Evolutionary conservation across 2,797 vertebrate genomes (phyloP).

Genomic region (Coendou prehensilis): DNA sequence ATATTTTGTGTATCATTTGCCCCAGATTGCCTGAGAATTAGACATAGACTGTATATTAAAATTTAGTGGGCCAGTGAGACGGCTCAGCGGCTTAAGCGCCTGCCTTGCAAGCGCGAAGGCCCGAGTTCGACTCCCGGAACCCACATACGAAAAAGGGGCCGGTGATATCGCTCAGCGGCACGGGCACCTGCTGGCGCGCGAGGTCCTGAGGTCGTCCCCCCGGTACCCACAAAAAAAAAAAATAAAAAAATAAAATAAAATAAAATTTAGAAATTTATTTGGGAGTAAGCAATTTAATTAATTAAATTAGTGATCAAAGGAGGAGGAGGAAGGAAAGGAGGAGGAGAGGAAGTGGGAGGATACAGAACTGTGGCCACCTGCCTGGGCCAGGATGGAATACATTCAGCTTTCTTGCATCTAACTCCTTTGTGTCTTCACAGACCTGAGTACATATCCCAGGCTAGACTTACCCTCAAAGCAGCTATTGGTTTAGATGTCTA

Average conservation of each 20-base stretch:
- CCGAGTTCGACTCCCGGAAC: too few relatives aligned
- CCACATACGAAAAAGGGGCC: too few relatives aligned
- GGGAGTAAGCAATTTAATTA: slow-evolving; percentile 51
- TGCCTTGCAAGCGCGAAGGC: too few relatives aligned
- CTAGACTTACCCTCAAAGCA: slow-evolving; percentile 17
- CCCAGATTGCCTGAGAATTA: slow-evolving; percentile 46
- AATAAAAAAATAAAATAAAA: slow-evolving; percentile 73
- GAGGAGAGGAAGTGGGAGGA: background rate
- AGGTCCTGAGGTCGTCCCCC: too few relatives aligned
- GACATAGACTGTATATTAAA: slow-evolving; percentile 51
- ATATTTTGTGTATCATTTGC: slow-evolving; percentile 52
- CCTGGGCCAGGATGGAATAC: background rate
- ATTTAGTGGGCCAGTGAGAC: too few relatives aligned
- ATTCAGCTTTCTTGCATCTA: background rate
- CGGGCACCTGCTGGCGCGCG: too few relatives aligned
- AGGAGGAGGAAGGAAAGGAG: background rate
- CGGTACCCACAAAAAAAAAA: too few relatives aligned
- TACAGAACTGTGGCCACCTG: background rate
- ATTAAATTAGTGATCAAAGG: background rate
- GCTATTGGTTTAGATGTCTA: background rate
- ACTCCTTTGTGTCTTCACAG: background rate
- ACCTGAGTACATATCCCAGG: background rate
- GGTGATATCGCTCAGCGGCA: too few relatives aligned
- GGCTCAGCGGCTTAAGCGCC: too few relatives aligned
- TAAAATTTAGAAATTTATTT: slow-evolving; percentile 68